phyloP scores from a whole-genome alignment of 2,888 invertebrate species.

The Drosophila flavopinicola region DNA sequence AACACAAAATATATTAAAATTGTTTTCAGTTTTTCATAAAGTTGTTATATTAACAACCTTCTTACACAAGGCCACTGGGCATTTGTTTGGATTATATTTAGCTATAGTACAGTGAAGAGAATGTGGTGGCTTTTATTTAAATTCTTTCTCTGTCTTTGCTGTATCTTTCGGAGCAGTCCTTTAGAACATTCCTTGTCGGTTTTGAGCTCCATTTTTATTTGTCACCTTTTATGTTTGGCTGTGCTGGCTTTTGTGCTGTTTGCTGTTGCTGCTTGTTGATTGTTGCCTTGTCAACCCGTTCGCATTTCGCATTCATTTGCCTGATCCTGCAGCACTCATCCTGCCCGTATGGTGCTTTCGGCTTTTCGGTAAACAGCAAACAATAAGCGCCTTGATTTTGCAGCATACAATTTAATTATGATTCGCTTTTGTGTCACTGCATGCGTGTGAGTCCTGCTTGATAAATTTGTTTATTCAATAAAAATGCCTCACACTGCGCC shows the following conservation, averaged over 20 bases:
- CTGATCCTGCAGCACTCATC: background rate
- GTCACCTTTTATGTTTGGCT: slow-evolving; percentile 41
- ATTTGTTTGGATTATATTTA: too few species aligned
- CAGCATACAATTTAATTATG: slow-evolving; percentile 72
- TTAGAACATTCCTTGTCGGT: background rate
- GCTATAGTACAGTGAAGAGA: too few species aligned
- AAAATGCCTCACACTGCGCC: slow-evolving; percentile 48
- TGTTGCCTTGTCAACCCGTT: slow-evolving; percentile 58
- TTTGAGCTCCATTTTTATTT: slow-evolving; percentile 26
- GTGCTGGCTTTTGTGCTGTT: slow-evolving; percentile 32
- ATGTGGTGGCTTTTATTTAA: too few species aligned
- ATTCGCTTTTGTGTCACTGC: slow-evolving; percentile 42
- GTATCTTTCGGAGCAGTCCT: background rate
- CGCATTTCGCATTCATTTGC: slow-evolving; percentile 40
- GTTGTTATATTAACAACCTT: too few species aligned
- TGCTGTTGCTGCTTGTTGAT: slow-evolving; percentile 30
- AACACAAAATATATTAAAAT: too few species aligned
- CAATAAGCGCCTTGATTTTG: slow-evolving; percentile 73
- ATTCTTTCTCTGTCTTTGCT: background rate
- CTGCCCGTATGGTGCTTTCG: slow-evolving; percentile 18
- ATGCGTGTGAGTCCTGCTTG: slow-evolving; percentile 36
- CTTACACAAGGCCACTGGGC: too few species aligned
- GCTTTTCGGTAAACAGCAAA: slow-evolving; percentile 54
- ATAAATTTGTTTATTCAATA: slow-evolving; percentile 73
- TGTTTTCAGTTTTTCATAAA: too few species aligned